These are phyloP conservation scores for Sitta europaea DNA, from an alignment of 2,113 vertebrate genomes.

Conservation along the genomic window DNA sequence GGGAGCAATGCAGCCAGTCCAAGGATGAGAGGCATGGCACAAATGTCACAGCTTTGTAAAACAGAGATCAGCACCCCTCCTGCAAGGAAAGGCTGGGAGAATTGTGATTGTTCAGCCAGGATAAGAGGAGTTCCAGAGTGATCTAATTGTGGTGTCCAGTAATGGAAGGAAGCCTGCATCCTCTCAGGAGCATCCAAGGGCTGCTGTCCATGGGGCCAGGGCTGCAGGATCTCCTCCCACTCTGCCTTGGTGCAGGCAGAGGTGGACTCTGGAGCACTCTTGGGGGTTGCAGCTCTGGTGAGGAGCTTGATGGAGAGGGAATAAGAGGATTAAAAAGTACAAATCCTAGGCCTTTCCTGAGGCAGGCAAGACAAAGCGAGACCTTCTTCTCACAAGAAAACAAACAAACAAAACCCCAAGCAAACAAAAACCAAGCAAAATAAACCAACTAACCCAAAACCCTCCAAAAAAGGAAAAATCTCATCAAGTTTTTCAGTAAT, in stretches of 20 bases:
- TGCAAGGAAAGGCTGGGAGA: accelerated
- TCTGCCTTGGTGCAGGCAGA: not conserved
- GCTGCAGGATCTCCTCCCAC: not conserved
- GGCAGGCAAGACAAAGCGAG: not conserved
- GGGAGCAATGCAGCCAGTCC: accelerated
- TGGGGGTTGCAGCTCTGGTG: not conserved
- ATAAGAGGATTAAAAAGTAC: not conserved
- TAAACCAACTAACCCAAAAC: not conserved
- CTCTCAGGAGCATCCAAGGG: not conserved
- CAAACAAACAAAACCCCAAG: not conserved
- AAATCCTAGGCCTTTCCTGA: not conserved
- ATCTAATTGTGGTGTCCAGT: not conserved
- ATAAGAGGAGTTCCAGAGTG: not conserved
- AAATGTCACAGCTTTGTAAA: not conserved
- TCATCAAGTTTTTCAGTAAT: not conserved
- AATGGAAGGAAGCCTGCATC: not conserved
- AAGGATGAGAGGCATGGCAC: not conserved
- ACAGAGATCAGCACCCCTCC: not conserved
- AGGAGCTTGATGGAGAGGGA: not conserved
- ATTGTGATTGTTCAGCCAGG: not conserved
- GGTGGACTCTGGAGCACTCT: not conserved
- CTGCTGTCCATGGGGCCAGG: accelerated
- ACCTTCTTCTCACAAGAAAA: not conserved
- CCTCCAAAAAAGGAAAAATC: not conserved
- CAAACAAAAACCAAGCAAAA: not conserved